Evolutionary conservation across 2,113 vertebrate genomes (phyloP).

Genomic region (Pao palembangensis): DNA sequence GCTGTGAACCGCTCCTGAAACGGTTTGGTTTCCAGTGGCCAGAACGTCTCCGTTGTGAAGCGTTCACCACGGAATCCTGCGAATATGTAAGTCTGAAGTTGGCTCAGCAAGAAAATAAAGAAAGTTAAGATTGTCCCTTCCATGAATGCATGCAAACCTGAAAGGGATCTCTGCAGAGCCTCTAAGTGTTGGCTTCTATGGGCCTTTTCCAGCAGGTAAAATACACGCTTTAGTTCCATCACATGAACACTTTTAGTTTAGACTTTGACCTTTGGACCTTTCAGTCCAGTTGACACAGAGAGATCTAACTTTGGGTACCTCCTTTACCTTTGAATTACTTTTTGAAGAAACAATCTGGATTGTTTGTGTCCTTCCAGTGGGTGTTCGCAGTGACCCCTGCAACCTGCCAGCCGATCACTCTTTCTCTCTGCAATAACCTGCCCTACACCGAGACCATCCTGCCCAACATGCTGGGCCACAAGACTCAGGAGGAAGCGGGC

Average conservation of each 20-base stretch:
- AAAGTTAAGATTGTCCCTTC: too few relatives aligned
- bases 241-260: not conserved
- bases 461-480: constrained; percentile 81
- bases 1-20: constrained; percentile 83
- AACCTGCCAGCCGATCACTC: constrained; percentile 79
- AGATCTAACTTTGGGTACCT: too few relatives aligned
- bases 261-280: too few relatives aligned
- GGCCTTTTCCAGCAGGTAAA: not conserved
- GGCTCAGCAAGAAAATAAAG: too few relatives aligned
- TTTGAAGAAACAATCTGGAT: not conserved
- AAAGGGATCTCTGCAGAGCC: not conserved
- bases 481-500: constrained; percentile 75
- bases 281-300: too few relatives aligned
- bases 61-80: constrained; percentile 67
- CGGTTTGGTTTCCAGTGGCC: constrained; percentile 82
- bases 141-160: not conserved
- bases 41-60: constrained; percentile 76
- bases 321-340: too few relatives aligned
- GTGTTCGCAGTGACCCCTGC: constrained; percentile 18
- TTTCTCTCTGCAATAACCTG: constrained; percentile 79
- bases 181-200: not conserved
- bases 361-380: constrained; percentile 13
- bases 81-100: constrained; percentile 31
- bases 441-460: constrained; percentile 82
- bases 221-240: not conserved